Evolutionary conservation across 2,113 vertebrate species (phyloP).

Genomic region (Aptenodytes forsteri): DNA sequence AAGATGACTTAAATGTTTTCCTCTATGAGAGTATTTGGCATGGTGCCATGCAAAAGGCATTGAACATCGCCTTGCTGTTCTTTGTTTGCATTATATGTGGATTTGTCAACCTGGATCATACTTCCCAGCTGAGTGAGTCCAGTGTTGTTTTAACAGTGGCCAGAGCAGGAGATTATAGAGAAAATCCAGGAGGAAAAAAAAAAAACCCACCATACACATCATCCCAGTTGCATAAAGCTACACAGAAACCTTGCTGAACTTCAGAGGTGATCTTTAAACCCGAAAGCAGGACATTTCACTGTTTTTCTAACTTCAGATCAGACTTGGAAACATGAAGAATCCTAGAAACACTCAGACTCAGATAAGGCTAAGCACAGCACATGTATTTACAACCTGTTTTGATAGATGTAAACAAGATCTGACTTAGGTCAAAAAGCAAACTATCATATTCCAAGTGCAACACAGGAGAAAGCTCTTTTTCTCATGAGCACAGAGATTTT

Average conservation of each 20-base stretch:
- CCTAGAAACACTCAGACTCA: not conserved
- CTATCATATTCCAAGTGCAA: not conserved
- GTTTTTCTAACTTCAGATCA: not conserved
- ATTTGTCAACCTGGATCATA: not conserved
- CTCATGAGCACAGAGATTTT: not conserved
- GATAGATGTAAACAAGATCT: accelerated
- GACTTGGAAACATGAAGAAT: not conserved
- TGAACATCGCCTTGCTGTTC: not conserved
- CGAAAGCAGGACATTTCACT: not conserved
- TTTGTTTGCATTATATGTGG: not conserved
- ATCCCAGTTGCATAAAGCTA: not conserved
- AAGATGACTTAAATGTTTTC: not conserved
- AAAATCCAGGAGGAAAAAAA: not conserved
- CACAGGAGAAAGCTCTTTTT: not conserved
- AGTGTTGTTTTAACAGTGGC: not conserved
- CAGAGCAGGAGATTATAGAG: not conserved
- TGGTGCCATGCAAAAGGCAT: not conserved
- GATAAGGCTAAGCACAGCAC: not conserved
- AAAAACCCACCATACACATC: not conserved
- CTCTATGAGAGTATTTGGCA: not conserved
- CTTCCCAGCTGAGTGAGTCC: not conserved
- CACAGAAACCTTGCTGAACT: not conserved
- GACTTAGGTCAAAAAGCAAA: not conserved
- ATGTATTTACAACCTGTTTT: not conserved
- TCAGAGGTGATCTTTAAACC: not conserved